Evolutionary conservation across 2,888 invertebrate genomes (phyloP), one percentile per base, ranked within the genome.

Genomic region (Aleiodes testaceus): DNA sequence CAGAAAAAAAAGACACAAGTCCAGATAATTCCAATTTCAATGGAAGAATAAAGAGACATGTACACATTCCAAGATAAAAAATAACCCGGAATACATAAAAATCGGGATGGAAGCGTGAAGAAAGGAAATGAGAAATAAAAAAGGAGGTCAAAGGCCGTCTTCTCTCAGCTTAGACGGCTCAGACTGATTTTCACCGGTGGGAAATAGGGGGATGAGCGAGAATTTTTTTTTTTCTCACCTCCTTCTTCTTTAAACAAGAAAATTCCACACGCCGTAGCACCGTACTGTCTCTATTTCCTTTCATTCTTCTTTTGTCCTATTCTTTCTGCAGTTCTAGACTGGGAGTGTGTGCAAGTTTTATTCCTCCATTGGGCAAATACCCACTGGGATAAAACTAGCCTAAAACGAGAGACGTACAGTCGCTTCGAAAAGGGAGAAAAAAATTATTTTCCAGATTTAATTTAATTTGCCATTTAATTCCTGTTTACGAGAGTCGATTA

Each of bases 361-460:
- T 74, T 72, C 70, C 69, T 72, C 65, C 49, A 74, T 70, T 73
- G 70, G 70, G 72, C 69, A 76, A 74, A 73, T 74, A 76, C 70
- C 66, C 70, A 55, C 53, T 47, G 70, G 72, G 66, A 75, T 75
- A 75, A 74, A 67, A 74, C 68, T 70, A 70, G 68, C 75, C 69
- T 59, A 71, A 66, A 69, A 70, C 70, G 73, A 70, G 53, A 61
- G 71, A 63, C 66, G 59, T 59, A 68, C 72, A 67, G 53, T 75
- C 18, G 14, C 49, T 22, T 47, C 59, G 11, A 6, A 47, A 52
- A 59, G 52, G 45, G 45, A 59, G 49, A 42, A 42, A 36, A 59
- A 59, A 7, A 22, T 22, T 22, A 22, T 22, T 22, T 22, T 26
- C 5, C 26, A 26, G 4, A 5, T 26, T 5, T 26, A 26, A 26